These are phyloP conservation scores for Spermophilus dauricus DNA, from an alignment of 2,113 vertebrate species.

Conservation along the genomic window DNA sequence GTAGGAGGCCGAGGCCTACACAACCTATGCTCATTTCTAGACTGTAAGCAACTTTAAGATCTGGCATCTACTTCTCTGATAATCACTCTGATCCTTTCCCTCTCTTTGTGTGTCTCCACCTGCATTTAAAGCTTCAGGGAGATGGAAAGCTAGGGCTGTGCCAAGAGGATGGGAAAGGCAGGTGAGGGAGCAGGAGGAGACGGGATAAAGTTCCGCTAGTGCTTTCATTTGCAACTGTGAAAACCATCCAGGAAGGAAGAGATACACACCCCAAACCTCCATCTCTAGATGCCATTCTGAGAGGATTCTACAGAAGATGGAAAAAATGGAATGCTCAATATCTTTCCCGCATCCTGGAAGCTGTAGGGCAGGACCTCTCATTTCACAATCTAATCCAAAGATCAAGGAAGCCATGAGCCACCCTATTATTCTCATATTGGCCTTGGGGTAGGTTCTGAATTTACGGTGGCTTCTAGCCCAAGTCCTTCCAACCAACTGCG, in stretches of 20 bases:
- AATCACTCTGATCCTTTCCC: background rate
- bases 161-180: background rate
- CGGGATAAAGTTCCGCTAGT: background rate
- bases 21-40: background rate
- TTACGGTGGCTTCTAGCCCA: background rate
- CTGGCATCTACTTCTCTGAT: conserved; percentile 15
- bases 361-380: background rate
- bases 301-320: background rate
- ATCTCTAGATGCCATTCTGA: background rate
- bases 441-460: background rate
- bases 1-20: background rate
- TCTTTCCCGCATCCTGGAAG: background rate
- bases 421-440: background rate
- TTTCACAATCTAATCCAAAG: background rate
- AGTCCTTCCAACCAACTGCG: background rate
- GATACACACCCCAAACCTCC: background rate
- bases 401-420: background rate
- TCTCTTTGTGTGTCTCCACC: background rate
- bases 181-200: background rate
- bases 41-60: conserved; percentile 26
- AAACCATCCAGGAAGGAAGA: background rate
- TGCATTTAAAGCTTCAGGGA: background rate
- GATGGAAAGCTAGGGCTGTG: background rate
- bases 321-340: background rate
- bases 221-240: conserved; percentile 34